phyloP scores from a whole-genome alignment of 2,888 invertebrate genomes.

The Merodon equestris region DNA sequence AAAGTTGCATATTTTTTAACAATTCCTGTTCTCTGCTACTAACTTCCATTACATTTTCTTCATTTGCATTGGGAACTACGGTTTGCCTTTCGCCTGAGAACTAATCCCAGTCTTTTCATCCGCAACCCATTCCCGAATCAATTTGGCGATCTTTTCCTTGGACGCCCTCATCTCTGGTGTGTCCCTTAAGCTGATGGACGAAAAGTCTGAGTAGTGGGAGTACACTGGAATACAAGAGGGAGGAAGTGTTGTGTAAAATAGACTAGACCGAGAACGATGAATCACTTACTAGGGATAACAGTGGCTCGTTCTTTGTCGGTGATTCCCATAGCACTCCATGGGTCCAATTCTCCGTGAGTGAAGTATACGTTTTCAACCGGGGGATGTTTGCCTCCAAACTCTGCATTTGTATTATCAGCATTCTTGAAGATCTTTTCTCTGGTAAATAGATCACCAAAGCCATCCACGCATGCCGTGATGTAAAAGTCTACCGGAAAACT shows the following conservation, averaged over 20 bases:
- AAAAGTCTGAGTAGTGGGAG: conserved; percentile 77
- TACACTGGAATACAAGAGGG: conserved; percentile 65
- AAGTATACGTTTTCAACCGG: conserved; percentile 80
- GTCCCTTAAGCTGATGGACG: conserved; percentile 73
- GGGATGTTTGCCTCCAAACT: conserved; percentile 79
- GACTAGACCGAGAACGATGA: too few species aligned
- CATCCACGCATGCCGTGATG: conserved; percentile 73
- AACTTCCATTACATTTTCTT: too few species aligned
- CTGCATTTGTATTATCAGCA: conserved; percentile 77
- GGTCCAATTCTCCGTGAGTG: conserved; percentile 81
- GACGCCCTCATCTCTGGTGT: conserved; percentile 73
- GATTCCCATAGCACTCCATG: conserved; percentile 81
- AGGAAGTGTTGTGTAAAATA: too few species aligned
- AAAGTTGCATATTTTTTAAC: too few species aligned
- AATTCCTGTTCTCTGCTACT: too few species aligned
- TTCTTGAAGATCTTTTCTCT: conserved; percentile 71
- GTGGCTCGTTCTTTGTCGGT: conserved; percentile 74
- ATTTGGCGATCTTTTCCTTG: conserved; percentile 74
- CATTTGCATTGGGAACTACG: too few species aligned
- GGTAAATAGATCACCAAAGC: conserved; percentile 72
- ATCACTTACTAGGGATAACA: conserved; percentile 73
- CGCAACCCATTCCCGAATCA: conserved; percentile 73
- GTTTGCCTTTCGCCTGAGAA: too few species aligned
- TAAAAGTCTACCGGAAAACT: conserved; percentile 74
- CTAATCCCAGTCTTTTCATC: too few species aligned